Evolutionary conservation across 2,888 invertebrate species (phyloP).

Genomic region (Drosophila suboccidentalis): DNA sequence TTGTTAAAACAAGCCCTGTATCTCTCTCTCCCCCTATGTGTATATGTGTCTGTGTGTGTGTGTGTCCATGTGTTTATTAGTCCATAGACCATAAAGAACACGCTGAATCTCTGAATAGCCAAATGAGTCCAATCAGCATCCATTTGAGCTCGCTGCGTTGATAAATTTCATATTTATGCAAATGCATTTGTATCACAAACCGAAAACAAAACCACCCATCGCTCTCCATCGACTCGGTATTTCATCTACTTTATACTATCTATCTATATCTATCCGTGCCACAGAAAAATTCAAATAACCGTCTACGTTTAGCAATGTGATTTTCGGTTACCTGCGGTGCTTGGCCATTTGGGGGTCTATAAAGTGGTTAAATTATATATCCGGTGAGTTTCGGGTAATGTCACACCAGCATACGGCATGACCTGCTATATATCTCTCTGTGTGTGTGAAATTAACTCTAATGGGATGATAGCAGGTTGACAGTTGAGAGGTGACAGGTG

Average conservation of each 20-base stretch:
- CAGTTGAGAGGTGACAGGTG: constrained; percentile 28
- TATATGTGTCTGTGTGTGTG: background rate
- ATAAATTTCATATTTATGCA: constrained; percentile 80
- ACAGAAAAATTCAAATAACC: constrained; percentile 49
- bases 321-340: constrained; percentile 66
- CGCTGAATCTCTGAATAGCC: constrained; percentile 66
- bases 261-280: constrained; percentile 4
- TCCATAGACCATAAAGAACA: constrained; percentile 62
- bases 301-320: constrained; percentile 63
- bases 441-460: constrained; percentile 41
- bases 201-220: constrained; percentile 51
- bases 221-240: constrained; percentile 28
- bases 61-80: constrained; percentile 36
- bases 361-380: constrained; percentile 75
- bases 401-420: constrained; percentile 40
- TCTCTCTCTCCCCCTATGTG: background rate
- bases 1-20: constrained; percentile 62
- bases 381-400: constrained; percentile 60
- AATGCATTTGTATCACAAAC: constrained; percentile 65
- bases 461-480: constrained; percentile 26
- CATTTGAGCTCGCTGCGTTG: constrained; percentile 69
- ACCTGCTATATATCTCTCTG: constrained; percentile 21
- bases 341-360: constrained; percentile 41
- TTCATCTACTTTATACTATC: constrained; percentile 34
- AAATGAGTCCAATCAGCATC: constrained; percentile 80